Percentiles rank a stretch among this genome's conserved stretches.
phyloP scores from a whole-genome alignment of 2,113 vertebrate species.

The Ceuthmochares aereus region DNA sequence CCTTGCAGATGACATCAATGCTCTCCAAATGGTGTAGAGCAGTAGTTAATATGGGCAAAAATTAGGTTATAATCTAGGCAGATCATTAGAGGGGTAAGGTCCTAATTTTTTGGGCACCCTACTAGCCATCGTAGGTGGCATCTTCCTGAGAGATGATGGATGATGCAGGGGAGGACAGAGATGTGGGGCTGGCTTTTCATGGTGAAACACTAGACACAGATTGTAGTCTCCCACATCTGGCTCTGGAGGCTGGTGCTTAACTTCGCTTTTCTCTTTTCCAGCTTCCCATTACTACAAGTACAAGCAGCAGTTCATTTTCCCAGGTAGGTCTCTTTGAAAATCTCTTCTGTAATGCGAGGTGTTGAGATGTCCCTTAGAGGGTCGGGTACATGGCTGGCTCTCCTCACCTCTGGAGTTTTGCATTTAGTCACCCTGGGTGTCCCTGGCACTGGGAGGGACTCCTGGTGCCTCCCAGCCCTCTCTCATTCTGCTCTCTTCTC shows the following conservation, averaged over 20 bases:
- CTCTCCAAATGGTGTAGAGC: no score
- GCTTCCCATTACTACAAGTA: slow-evolving; percentile 98
- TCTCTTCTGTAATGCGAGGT: background rate
- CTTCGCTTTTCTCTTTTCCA: slow-evolving; percentile 55
- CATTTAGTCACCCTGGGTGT: background rate
- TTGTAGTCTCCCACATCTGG: background rate
- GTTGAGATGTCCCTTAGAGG: background rate
- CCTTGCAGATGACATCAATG: accelerated
- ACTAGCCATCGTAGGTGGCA: accelerated
- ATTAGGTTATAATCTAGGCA: background rate
- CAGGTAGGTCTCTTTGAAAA: slow-evolving; percentile 79
- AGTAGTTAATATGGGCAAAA: background rate
- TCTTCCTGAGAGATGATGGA: background rate
- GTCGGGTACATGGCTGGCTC: accelerated
- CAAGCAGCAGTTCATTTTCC: slow-evolving; percentile 99
- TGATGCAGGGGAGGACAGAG: accelerated
- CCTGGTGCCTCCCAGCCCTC: background rate
- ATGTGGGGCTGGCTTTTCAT: accelerated
- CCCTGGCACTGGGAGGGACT: background rate
- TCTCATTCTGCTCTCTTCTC: background rate
- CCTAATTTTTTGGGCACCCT: background rate
- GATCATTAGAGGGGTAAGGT: accelerated
- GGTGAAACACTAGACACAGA: background rate
- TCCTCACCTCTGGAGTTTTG: background rate
- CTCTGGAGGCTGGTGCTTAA: background rate